These are phyloP conservation scores for Idaea dimidiata DNA, from an alignment of 2,888 invertebrate species.

Conservation along the genomic window DNA sequence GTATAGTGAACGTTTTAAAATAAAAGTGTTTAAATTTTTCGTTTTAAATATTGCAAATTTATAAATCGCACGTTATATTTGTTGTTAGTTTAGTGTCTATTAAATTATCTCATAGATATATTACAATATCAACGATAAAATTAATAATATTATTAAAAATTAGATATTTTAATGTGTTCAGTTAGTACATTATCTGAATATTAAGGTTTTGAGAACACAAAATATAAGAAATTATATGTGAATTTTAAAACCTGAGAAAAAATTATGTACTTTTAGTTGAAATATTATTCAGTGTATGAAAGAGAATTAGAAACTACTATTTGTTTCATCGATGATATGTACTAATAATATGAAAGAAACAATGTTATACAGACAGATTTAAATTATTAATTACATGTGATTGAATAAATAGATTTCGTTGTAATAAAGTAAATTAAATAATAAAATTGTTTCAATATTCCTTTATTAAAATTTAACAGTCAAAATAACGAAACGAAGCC, in stretches of 20 bases:
- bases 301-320: neutral
- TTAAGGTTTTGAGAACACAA: neutral
- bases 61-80: conserved; percentile 52
- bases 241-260: neutral
- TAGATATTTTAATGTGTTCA: conserved; percentile 69
- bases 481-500: conserved; percentile 22
- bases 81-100: conserved; percentile 42
- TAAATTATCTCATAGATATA: conserved; percentile 42
- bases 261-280: conserved; percentile 2
- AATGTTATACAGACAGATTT: neutral
- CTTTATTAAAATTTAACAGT: conserved; percentile 15
- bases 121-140: conserved; percentile 45
- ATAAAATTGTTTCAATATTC: conserved; percentile 21
- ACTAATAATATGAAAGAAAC: conserved; percentile 1
- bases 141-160: conserved; percentile 24
- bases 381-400: conserved; percentile 53
- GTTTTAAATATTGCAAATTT: conserved; percentile 43
- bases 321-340: neutral
- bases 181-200: conserved; percentile 41
- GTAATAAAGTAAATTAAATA: conserved; percentile 60
- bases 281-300: neutral
- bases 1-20: conserved; percentile 58
- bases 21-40: conserved; percentile 35
- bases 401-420: conserved; percentile 74
- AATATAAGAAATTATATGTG: neutral